A percentile compares a stretch with the other conserved stretches of the same genome.
Evolutionary conservation across 2,797 vertebrate genomes (phyloP).

Genomic region (Botia kubotai): DNA sequence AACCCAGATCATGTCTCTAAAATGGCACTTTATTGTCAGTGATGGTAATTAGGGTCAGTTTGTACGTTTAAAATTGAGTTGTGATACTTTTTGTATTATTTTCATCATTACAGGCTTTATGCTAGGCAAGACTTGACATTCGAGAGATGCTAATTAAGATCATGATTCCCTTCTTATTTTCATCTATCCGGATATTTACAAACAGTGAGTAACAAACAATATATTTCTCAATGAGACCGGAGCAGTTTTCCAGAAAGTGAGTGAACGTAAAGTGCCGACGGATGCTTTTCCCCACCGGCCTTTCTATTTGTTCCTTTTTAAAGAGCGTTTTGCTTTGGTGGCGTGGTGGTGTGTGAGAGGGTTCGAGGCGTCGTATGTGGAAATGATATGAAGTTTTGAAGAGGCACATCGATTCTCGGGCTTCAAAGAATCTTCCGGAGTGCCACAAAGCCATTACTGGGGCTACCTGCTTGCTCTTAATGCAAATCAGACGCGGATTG

Average conservation of each 20-base stretch:
- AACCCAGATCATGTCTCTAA: constrained; percentile 20
- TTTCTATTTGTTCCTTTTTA: constrained; percentile 12
- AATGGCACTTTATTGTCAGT: constrained; percentile 27
- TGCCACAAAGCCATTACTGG: constrained; percentile 69
- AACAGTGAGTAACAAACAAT: constrained; percentile 4
- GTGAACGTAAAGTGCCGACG: constrained; percentile 47
- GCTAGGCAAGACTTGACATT: too few relatives aligned
- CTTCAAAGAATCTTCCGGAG: constrained; percentile 71
- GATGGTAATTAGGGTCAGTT: constrained; percentile 16
- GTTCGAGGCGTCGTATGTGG: constrained; percentile 64
- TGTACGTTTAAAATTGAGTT: constrained; percentile 8
- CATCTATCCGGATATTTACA: constrained; percentile 37
- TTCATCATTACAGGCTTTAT: background rate
- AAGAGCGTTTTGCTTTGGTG: constrained; percentile 57
- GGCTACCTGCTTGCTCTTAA: constrained; percentile 66
- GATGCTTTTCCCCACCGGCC: constrained; percentile 40
- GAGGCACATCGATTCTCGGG: constrained; percentile 66
- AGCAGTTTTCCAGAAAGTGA: background rate
- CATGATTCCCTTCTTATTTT: constrained; percentile 22
- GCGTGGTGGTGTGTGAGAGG: constrained; percentile 57
- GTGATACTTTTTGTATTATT: constrained; percentile 7
- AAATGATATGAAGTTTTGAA: constrained; percentile 68
- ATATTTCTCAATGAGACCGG: too few relatives aligned
- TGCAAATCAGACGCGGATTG: constrained; percentile 63
- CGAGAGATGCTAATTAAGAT: constrained; percentile 6